Evolutionary conservation across 2,113 vertebrate species (phyloP), one percentile per base, ranked within the genome.

Genomic region (Gallinago jamesoni): DNA sequence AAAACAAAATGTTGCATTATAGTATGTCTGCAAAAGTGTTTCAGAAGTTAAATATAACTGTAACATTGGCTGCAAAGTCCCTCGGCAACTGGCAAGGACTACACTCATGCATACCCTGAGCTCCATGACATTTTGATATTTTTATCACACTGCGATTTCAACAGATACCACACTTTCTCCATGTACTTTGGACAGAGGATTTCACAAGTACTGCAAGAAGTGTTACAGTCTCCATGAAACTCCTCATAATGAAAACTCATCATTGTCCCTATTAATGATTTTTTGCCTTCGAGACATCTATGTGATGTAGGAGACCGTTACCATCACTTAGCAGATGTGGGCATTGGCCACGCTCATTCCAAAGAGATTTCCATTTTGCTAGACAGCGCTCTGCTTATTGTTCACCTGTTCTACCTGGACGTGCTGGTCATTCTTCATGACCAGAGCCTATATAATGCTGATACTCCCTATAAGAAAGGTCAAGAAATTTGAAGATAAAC

Each of bases 101-200:
- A 91, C 52, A 53, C 85, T 82, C 55, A 18, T 25, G 33, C 73
- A 73, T 94, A 80, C 70, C 74, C 95, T 73, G 56, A 91, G 81
- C 81, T 93, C 69, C 84, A 69, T 80, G 77, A 69, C 94, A 87
- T 93, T 88, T 60, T 89, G 85, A 20, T 89, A 81, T 89, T 95
- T 97, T 93, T 89, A 92, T 96, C 92, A 87, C 76, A 23, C 30
- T 64, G 68, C 1, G 7, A 35, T 94, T 96, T 96, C 86, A 92
- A 84, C 89, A 94, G 87, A 92, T 89, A 87, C 28, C 15, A 8
- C 62, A n/a, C 77, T 89, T 94, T 87, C 84, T 87, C 45, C 3
- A 0, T 68, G 76, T 90, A 20, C 72, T 91, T 75, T 83, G 75
- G 77, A 75, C 80, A 70, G 52, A 62, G 43, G 24, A 59, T 94